These are phyloP conservation scores for Amiota minor DNA, from an alignment of 2,888 invertebrate species.

Conservation along the genomic window DNA sequence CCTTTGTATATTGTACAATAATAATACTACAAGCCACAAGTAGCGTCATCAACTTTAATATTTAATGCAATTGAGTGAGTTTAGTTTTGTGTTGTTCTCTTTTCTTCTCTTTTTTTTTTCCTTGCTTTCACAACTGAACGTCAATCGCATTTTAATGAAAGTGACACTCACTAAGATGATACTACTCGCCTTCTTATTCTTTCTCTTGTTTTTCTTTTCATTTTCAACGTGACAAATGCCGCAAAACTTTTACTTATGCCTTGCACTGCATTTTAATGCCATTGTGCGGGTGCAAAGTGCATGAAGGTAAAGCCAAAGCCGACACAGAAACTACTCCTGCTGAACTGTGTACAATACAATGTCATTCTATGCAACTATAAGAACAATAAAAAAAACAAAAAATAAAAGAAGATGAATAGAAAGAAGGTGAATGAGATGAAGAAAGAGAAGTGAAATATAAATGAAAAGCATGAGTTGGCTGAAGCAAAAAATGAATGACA, in stretches of 20 bases:
- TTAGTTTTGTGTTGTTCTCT: neutral
- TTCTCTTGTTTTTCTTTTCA: neutral
- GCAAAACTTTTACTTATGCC: constrained; percentile 10
- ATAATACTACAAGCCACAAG: constrained; percentile 1
- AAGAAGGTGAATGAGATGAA: too few relatives aligned
- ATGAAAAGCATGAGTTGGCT: too few relatives aligned
- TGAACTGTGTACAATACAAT: neutral
- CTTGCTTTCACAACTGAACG: neutral
- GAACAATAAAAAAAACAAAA: too few relatives aligned
- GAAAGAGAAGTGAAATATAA: too few relatives aligned
- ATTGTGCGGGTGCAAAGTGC: constrained; percentile 5
- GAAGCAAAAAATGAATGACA: neutral
- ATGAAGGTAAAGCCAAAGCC: constrained; percentile 9
- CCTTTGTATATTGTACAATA: neutral
- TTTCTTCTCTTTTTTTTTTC: neutral
- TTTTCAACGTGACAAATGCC: neutral
- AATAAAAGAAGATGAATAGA: too few relatives aligned
- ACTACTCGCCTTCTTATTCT: neutral
- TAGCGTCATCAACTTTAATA: neutral
- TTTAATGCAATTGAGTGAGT: constrained; percentile 5
- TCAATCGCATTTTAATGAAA: constrained; percentile 5
- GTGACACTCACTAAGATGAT: neutral
- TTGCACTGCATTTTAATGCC: constrained; percentile 5
- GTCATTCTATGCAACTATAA: neutral
- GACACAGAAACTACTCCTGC: neutral